These are phyloP conservation scores for Poecilia velifera DNA, from an alignment of 2,797 vertebrate species.

Conservation along the genomic window DNA sequence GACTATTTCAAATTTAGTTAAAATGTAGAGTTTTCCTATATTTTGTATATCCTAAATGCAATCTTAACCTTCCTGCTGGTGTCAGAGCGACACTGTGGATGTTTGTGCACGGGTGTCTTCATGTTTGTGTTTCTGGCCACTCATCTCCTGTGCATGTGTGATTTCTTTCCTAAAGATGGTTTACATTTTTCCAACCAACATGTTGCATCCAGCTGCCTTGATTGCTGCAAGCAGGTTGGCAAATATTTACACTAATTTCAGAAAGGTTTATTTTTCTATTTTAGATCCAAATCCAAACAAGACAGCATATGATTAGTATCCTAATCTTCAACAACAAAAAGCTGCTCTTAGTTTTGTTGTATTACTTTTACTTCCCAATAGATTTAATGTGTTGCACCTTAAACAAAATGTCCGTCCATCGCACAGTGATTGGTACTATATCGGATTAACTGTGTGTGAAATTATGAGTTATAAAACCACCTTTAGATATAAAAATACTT, in stretches of 20 bases:
- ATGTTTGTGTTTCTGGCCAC: slow-evolving; percentile 18
- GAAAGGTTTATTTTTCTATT: slow-evolving; percentile 71
- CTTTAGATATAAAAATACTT: background rate
- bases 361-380: background rate
- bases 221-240: slow-evolving; percentile 71
- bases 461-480: background rate
- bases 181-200: slow-evolving; percentile 73
- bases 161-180: slow-evolving; percentile 66
- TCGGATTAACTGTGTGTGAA: background rate
- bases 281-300: slow-evolving; percentile 65
- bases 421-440: background rate
- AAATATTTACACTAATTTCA: slow-evolving; percentile 81
- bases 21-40: slow-evolving; percentile 39
- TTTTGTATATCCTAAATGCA: slow-evolving; percentile 54
- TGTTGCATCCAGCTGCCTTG: slow-evolving; percentile 67
- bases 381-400: background rate
- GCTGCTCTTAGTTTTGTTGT: slow-evolving; percentile 8
- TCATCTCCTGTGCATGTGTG: slow-evolving; percentile 49
- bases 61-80: slow-evolving; percentile 48
- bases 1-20: slow-evolving; percentile 41
- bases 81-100: slow-evolving; percentile 19
- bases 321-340: slow-evolving; percentile 29
- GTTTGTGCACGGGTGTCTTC: background rate
- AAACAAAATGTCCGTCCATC: background rate
- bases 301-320: slow-evolving; percentile 39